Percentiles rank a stretch among this genome's conserved stretches.
These are phyloP conservation scores for Onychomys torridus DNA, from an alignment of 2,797 vertebrate species.

Conservation along the genomic window DNA sequence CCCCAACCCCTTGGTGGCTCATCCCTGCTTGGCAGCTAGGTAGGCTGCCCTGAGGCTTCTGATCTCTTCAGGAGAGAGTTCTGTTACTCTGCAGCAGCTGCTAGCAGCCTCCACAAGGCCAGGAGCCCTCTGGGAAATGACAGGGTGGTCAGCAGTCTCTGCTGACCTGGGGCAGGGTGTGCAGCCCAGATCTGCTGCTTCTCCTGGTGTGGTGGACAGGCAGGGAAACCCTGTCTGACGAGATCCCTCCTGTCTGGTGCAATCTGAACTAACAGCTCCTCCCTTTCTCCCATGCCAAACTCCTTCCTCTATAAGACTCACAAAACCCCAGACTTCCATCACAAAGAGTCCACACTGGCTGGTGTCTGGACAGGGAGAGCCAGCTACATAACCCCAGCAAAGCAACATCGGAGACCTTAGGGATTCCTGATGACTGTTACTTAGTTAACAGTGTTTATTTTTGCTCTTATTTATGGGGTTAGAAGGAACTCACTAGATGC, in stretches of 20 bases:
- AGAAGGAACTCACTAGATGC: constrained; percentile 32
- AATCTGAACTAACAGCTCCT: no score
- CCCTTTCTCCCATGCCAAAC: neutral
- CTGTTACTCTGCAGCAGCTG: neutral
- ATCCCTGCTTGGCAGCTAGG: neutral
- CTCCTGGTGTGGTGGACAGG: neutral
- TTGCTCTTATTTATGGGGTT: constrained; percentile 23
- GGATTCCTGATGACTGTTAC: neutral
- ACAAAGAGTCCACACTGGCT: neutral
- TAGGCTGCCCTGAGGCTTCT: neutral
- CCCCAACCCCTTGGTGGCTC: neutral
- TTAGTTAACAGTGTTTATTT: constrained; percentile 32
- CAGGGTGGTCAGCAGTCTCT: neutral
- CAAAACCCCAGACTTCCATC: neutral
- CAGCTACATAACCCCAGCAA: neutral
- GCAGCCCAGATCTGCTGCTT: neutral
- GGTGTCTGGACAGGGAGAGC: neutral
- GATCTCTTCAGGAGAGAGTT: constrained; percentile 20
- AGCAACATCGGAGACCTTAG: neutral
- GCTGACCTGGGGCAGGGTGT: neutral
- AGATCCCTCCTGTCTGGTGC: neutral
- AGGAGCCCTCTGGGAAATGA: neutral
- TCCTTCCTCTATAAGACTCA: neutral
- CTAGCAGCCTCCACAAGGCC: neutral
- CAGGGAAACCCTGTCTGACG: neutral